phyloP scores from a whole-genome alignment of 2,797 vertebrate species.

The Cossypha niveicapilla region DNA sequence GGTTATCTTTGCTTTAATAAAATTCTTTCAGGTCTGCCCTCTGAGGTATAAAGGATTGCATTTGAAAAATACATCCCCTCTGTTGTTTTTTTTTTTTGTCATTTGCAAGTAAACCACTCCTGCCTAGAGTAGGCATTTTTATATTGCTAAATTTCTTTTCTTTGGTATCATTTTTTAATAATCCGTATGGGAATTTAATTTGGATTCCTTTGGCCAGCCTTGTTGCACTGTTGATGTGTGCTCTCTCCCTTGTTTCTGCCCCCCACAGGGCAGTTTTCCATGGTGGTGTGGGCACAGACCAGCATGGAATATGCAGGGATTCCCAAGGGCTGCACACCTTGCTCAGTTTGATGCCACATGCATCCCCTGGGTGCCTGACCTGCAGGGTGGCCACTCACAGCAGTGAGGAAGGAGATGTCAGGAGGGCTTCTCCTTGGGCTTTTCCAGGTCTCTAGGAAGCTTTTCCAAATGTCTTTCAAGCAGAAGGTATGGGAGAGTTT shows the following conservation, averaged over 20 bases:
- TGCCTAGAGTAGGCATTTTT: background rate
- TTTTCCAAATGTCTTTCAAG: background rate
- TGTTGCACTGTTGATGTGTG: accelerated
- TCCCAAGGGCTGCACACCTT: background rate
- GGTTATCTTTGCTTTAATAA: background rate
- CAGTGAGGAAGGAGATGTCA: accelerated
- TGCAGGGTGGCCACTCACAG: accelerated
- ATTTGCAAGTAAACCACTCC: background rate
- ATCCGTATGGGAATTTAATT: background rate
- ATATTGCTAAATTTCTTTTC: background rate
- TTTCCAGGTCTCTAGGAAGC: background rate
- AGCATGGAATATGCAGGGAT: accelerated
- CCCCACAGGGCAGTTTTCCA: background rate
- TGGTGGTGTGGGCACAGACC: accelerated
- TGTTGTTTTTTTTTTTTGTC: no score
- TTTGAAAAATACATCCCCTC: background rate
- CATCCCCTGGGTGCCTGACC: accelerated
- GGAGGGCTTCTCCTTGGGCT: background rate
- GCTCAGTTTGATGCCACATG: background rate
- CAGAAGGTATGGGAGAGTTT: background rate
- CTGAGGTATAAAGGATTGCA: background rate
- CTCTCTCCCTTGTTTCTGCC: background rate
- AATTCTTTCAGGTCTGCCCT: background rate
- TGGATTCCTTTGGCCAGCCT: background rate
- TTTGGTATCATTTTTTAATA: background rate